Conservation (phyloP, 2,888 invertebrate genomes). For the Plebejus argus region DNA sequence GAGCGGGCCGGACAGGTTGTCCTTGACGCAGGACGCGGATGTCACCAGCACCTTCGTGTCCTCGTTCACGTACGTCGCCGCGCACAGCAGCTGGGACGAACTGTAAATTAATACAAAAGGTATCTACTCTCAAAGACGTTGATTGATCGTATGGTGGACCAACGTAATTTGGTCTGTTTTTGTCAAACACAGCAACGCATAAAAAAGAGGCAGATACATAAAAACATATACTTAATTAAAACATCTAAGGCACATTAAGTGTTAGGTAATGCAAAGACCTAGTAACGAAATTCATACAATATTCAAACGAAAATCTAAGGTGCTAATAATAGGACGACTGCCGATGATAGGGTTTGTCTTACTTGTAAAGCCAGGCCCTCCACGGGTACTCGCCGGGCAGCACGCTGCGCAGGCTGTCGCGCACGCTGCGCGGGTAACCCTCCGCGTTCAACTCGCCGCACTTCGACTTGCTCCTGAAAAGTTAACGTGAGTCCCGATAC, state of each 20-base stretch:
- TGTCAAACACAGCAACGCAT: no score
- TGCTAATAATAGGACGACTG: no score
- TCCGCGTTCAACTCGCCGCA: slow-evolving; percentile 34
- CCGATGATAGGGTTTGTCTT: neutral
- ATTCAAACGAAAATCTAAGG: no score
- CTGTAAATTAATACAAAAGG: neutral
- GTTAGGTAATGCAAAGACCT: no score
- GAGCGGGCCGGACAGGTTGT: neutral
- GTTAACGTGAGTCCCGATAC: neutral
- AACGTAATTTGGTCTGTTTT: no score
- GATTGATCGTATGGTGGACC: no score
- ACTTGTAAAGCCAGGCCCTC: slow-evolving; percentile 38
- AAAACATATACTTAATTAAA: no score
- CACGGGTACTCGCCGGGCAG: slow-evolving; percentile 37
- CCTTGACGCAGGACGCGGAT: neutral
- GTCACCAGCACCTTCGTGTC: neutral
- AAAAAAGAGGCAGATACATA: no score
- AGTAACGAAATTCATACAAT: no score
- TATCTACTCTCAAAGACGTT: no score
- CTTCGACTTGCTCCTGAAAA: slow-evolving; percentile 19
- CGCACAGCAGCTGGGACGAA: neutral
- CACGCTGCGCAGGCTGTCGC: slow-evolving; percentile 20
- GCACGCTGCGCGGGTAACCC: slow-evolving; percentile 29
- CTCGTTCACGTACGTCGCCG: neutral
- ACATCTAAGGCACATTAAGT: no score